Base-by-base conservation (phyloP, 2,888 invertebrate genomes). In the Hyalella azteca region DNA sequence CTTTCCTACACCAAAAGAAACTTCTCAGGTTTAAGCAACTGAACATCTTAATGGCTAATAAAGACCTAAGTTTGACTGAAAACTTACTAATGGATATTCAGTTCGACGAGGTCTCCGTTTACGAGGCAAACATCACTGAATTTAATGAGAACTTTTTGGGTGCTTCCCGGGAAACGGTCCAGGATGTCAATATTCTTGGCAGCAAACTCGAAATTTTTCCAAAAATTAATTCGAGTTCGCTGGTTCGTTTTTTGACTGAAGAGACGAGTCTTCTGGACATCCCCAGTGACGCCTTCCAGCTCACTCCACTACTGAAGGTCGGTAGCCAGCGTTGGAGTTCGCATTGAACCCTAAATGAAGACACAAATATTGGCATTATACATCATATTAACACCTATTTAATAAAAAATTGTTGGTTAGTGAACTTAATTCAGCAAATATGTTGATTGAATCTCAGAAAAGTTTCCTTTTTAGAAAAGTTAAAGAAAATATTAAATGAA, bases 271-370 rank as follows among this genome's bases (percentile, higher is more conserved):
- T 66, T 19, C 32, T 19, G 7, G 66, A 66, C 66, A 7, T 66
- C n/a, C 66, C 66, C 5, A 19, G 66, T 19, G 66, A 66, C 19
- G 66, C 66, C 36, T 66, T 66, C 66, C 36, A 32, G 36, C 66
- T 36, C 36, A 66, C 66, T 22, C 66, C 66, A 7, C 36, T 19
- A n/a, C 66, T 66, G 11, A 32, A 66, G 66, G 66, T 66, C n/a
- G 7, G 66, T 22, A 59, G 4, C 49, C n/a, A n/a, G n/a, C n/a
- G n/a, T n/a, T n/a, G n/a, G n/a, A n/a, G n/a, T n/a, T n/a, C n/a
- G n/a, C n/a, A n/a, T n/a, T n/a, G n/a, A n/a, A n/a, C n/a, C n/a
- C n/a, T n/a, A n/a, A n/a, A n/a, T n/a, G n/a, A n/a, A n/a, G n/a
- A n/a, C n/a, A n/a, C n/a, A n/a, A n/a, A n/a, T n/a, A n/a, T n/a